phyloP scores from a whole-genome alignment of 1,140 invertebrate genomes.

The Trachymyrmex septentrionalis region DNA sequence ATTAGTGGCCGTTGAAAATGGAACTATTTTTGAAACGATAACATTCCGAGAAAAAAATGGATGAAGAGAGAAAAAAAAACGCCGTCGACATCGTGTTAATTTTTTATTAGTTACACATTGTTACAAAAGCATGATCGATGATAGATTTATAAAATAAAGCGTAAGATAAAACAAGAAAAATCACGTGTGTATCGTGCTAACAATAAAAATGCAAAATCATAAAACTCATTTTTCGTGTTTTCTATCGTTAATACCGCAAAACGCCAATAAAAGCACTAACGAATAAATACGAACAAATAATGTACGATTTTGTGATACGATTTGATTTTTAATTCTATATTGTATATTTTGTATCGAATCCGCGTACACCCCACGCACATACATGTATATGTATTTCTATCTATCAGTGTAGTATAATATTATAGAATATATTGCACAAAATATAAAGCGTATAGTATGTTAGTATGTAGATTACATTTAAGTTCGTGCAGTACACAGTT shows the following conservation, averaged over 20 bases:
- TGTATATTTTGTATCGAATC: not conserved
- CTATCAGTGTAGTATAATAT: not conserved
- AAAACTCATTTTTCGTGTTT: not conserved
- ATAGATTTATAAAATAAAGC: not conserved
- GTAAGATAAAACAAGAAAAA: slow-evolving; percentile 1
- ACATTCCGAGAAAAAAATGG: not conserved
- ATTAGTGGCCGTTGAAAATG: not conserved
- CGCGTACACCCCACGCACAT: too few species aligned
- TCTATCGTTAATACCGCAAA: not conserved
- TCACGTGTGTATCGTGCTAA: not conserved
- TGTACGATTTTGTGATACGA: not conserved
- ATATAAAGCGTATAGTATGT: not conserved
- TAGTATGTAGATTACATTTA: not conserved
- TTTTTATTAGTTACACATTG: not conserved
- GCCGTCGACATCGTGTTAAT: not conserved
- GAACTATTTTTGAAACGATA: not conserved
- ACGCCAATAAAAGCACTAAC: not conserved
- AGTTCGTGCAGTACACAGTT: slow-evolving; percentile 60
- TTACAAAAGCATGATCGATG: not conserved
- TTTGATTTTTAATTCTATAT: not conserved
- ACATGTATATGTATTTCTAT: too few species aligned
- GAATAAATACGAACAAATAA: not conserved
- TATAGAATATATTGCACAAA: not conserved
- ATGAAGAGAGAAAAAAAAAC: not conserved
- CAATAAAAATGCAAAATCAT: slow-evolving; percentile 9